Base-by-base conservation (phyloP, 2,113 vertebrate species). In the Sakesphorus luctuosus region DNA sequence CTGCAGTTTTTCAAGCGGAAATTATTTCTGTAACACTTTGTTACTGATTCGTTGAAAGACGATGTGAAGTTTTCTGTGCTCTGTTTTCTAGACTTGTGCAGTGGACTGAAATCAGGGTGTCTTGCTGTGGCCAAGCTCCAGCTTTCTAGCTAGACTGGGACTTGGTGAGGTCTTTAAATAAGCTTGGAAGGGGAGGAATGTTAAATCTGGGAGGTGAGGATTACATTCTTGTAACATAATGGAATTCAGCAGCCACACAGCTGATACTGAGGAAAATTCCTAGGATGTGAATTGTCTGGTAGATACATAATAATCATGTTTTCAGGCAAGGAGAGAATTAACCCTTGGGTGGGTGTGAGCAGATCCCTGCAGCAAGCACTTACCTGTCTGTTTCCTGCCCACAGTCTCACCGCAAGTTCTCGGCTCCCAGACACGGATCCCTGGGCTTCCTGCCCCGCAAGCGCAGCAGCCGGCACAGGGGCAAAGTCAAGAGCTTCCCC, bases 401-500 rank as follows among this genome's bases (percentile, higher is more conserved):
- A 0, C 25, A 99, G 99, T 99, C 99, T 73, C 99, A 99, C 98
- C 98, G 99, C 68, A 99, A 99, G 93, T 99, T 99, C 96, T 99
- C 99, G 0, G 99, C 99, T 77, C 99, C 99, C 6, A 98, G 99
- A 56, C 99, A 99, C 4, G 99, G 99, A 3, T 99, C 99, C 6
- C 95, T 99, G 98, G 99, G 99, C 92, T 99, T 99, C 92, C 83
- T 99, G 97, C 99, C 99, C 80, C 99, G 99, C 80, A 99, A 99
- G 92, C 99, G 99, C 93, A 98, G 99, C 43, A 97, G 98, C 53
- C 98, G 99, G 59, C 99, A 99, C 93, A 98, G 99, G 2, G 99
- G 99, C 33, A 99, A 99, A 96, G 99, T 99, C 76, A 99, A 99
- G 99, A 99, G 99, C 96, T 99, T 99, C 94, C 99, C 99, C 63